Evolutionary conservation across 2,888 invertebrate species (phyloP), one percentile per base, ranked within the genome.

Genomic region (Eremobia ochroleuca): DNA sequence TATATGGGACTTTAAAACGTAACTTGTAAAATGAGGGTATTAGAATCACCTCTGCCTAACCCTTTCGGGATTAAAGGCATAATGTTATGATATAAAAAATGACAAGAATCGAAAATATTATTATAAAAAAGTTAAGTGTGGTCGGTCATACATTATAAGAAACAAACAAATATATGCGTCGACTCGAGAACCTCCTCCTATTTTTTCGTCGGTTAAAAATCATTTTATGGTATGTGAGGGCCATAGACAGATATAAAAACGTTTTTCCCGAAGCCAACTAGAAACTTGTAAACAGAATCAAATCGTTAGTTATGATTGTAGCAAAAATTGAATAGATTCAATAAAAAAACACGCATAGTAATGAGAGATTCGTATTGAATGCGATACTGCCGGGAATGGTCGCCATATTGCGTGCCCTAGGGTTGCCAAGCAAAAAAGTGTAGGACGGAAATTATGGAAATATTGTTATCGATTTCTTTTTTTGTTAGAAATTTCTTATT

Each of bases 291-390:
- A 83, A 77, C 58, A 65, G 31, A 84, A 55, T 66, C 31, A 13
- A 76, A 76, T 40, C 21, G 62, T 74, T 66, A 85, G 81, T 85
- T 87, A 81, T 73, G 73, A 77, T 77, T 85, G 61, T 71, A 71
- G 65, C 62, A 76, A 77, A 77, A 78, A 83, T 55, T 75, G 40
- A 89, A 90, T 69, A 80, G 78, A 84, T 83, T 89, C 83, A 88
- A 88, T 90, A 78, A 88, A 89, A 18, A 88, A 83, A 83, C 80
- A 85, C 87, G 87, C 87, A 87, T 89, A 90, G 69, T 90, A 85
- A 90, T 87, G 81, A 88, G 77, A 77, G 79, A 82, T 86, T 87
- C 76, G 77, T 78, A 89, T 90, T 83, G 77, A 85, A 87, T 88
- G 76, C 68, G 74, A 78, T 84, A 81, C 88, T 74, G 55, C 67